Evolutionary conservation across 2,888 invertebrate genomes (phyloP).

Genomic region (Pyrgus malvae): DNA sequence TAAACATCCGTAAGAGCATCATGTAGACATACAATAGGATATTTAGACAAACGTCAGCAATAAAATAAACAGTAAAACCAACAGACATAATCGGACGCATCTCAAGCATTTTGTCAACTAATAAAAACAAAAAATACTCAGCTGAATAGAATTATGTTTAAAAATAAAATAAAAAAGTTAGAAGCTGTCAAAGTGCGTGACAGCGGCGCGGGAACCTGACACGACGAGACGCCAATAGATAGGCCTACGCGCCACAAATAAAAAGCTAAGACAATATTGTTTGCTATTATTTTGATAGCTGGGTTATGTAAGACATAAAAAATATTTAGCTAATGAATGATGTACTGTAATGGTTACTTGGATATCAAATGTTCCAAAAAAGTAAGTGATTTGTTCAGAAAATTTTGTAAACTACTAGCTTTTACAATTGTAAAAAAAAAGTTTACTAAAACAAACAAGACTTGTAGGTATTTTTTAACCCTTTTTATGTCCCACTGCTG

Average conservation of each 20-base stretch:
- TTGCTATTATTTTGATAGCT: constrained; percentile 13
- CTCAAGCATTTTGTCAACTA: constrained; percentile 58
- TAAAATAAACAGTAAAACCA: constrained; percentile 50
- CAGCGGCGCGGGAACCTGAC: constrained; percentile 66
- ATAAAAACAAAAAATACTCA: constrained; percentile 51
- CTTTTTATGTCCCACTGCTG: too few species aligned
- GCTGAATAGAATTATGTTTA: constrained; percentile 55
- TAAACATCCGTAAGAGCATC: constrained; percentile 19
- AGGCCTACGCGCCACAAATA: constrained; percentile 54
- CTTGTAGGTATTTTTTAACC: too few species aligned
- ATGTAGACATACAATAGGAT: constrained; percentile 19
- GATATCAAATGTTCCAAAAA: too few species aligned
- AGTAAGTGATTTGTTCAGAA: too few species aligned
- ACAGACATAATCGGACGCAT: constrained; percentile 37
- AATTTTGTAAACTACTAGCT: too few species aligned
- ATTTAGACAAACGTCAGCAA: constrained; percentile 30
- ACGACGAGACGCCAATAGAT: constrained; percentile 61
- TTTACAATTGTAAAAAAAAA: too few species aligned
- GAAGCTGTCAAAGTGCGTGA: constrained; percentile 63
- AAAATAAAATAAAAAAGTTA: constrained; percentile 53
- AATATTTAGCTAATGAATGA: too few species aligned
- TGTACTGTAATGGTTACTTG: neutral
- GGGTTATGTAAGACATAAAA: neutral
- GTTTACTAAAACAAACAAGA: too few species aligned
- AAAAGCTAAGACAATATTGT: constrained; percentile 44